A percentile compares a stretch with the other conserved stretches of the same genome.
phyloP scores from a whole-genome alignment of 2,888 invertebrate genomes.

The Taphrorychus bicolor region DNA sequence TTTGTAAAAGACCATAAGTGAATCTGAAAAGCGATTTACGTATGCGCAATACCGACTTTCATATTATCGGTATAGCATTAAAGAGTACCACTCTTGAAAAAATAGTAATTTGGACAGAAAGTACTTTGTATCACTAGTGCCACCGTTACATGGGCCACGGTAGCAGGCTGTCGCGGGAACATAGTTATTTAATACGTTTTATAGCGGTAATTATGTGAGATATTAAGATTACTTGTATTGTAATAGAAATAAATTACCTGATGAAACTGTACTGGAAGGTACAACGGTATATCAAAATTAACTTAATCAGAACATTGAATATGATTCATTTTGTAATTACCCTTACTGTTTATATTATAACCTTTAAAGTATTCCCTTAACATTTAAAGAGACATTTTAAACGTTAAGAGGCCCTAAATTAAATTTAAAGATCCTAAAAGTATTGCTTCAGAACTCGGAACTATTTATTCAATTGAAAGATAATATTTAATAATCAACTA shows the following conservation, averaged over 20 bases:
- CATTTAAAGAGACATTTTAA: no score
- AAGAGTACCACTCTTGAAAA: not conserved
- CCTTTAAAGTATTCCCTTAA: no score
- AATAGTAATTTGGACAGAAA: not conserved
- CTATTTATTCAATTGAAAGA: no score
- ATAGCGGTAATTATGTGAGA: slow-evolving; percentile 39
- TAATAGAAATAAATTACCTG: slow-evolving; percentile 37
- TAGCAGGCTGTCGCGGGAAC: slow-evolving; percentile 41
- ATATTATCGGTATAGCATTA: not conserved
- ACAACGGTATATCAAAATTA: slow-evolving; percentile 37
- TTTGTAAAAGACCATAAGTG: no score
- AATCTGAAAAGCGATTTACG: no score
- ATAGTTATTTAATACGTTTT: slow-evolving; percentile 37
- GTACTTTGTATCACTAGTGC: not conserved
- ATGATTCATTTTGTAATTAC: slow-evolving; percentile 6
- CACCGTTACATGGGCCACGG: slow-evolving; percentile 37
- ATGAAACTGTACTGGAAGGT: slow-evolving; percentile 37
- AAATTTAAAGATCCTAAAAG: no score
- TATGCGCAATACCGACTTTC: not conserved
- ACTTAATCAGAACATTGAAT: slow-evolving; percentile 35
- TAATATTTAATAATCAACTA: no score
- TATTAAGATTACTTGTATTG: slow-evolving; percentile 40
- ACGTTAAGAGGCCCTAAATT: no score
- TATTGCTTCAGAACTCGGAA: no score
- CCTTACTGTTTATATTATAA: not conserved